Evolutionary conservation across 1,140 invertebrate species (phyloP), one percentile per base, ranked within the genome.

Genomic region (Trachymyrmex septentrionalis): DNA sequence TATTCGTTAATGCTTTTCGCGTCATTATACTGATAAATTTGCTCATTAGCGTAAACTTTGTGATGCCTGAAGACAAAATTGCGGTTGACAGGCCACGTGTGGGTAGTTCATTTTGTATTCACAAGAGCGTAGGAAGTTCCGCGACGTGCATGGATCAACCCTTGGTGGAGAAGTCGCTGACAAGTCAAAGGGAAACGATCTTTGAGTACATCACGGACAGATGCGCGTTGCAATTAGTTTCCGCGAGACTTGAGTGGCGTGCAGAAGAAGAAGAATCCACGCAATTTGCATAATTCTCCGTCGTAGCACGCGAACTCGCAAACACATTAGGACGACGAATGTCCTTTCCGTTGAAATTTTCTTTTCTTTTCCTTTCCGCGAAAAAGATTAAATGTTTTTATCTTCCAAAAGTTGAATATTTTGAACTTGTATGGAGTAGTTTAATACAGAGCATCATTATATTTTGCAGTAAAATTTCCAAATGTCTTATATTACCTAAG

Each of bases 261-360:
- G 80, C 61, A 24, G 44, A 50, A 34, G 50, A 66, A 50, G 19
- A 69, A 53, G 86, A 75, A 85, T 86, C 77, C 61, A 71, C 63
- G 80, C 76, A 69, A 73, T 88, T 87, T 86, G 71, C 53, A 85
- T 80, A 87, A 87, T 78, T 73, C 69, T 61, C 30, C 50, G 85
- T 77, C 38, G 27, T 63, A 75, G 77, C 71, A 86, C 66, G 48
- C 73, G 71, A 84, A 34, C 44, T 73, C 34, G 71, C 61, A 59
- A 88, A 53, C 57, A 38, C 64, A 72, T 57, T 67, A 57, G 38
- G 53, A 84, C 76, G 57, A 78, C 85, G 66, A 67, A 76, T 75
- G 80, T 82, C 87, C 66, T 21, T 30, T 69, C 16, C 50, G 6
- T 81, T 48, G 66, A 81, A n/a, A 71, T 24, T 57, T 63, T 73